These are phyloP conservation scores for Tortrix viridana DNA, from an alignment of 2,888 invertebrate species.

Conservation along the genomic window DNA sequence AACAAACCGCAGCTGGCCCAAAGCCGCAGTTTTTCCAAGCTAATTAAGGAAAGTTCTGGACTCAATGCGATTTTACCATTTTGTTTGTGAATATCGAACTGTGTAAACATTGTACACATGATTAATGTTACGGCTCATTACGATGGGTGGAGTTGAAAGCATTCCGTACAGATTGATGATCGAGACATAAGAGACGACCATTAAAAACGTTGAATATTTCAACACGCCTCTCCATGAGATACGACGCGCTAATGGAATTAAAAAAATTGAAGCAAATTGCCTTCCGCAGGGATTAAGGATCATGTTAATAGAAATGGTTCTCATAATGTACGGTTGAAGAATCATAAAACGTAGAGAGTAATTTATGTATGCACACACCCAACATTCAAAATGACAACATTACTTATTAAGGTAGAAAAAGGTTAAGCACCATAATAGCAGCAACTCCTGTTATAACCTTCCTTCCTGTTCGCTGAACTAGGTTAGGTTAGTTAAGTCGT, in stretches of 20 bases:
- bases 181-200: constrained; percentile 35
- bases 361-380: not conserved
- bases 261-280: not conserved
- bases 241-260: constrained; percentile 8
- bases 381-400: not conserved
- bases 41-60: not conserved
- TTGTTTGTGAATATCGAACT: constrained; percentile 9
- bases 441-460: constrained; percentile 6
- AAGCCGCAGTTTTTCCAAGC: not conserved
- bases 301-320: too few species aligned
- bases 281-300: too few species aligned
- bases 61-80: not conserved
- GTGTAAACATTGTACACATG: constrained; percentile 38
- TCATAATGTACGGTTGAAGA: too few species aligned
- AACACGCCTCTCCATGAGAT: constrained; percentile 15
- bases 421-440: constrained; percentile 2
- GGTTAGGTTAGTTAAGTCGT: constrained; percentile 22
- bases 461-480: not conserved
- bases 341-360: not conserved
- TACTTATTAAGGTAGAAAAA: not conserved
- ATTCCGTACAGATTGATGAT: constrained; percentile 59
- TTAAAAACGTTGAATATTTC: constrained; percentile 27
- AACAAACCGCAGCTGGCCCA: not conserved
- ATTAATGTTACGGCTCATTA: constrained; percentile 54
- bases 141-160: constrained; percentile 52